Percentiles rank a stretch among this genome's conserved stretches.
Conservation (phyloP, 2,888 invertebrate genomes). For the Agriotes lineatus region DNA sequence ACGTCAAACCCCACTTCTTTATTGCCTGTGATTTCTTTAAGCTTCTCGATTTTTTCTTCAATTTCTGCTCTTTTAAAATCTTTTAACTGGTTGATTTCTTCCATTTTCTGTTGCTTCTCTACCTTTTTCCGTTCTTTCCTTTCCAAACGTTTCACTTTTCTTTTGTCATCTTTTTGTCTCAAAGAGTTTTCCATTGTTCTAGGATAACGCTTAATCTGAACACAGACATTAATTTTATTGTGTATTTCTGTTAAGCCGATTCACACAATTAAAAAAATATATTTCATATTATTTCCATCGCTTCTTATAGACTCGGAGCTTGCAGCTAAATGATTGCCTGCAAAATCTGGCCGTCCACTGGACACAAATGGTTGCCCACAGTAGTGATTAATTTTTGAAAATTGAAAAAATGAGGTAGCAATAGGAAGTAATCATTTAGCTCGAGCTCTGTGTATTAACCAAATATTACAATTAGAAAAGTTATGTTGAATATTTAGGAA, state of each 20-base stretch:
- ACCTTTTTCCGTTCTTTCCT: constrained; percentile 79
- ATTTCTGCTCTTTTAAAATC: constrained; percentile 91
- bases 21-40: constrained; percentile 91
- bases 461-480: too few species aligned
- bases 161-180: constrained; percentile 82
- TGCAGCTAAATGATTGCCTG: too few species aligned
- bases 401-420: too few species aligned
- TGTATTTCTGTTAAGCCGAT: neutral
- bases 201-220: constrained; percentile 89
- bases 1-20: constrained; percentile 76
- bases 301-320: too few species aligned
- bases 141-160: constrained; percentile 84
- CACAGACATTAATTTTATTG: constrained; percentile 38
- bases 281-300: too few species aligned
- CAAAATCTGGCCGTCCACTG: too few species aligned
- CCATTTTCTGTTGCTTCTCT: constrained; percentile 84
- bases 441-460: too few species aligned
- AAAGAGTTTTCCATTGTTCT: constrained; percentile 85
- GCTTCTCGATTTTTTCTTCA: constrained; percentile 85
- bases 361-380: too few species aligned
- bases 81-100: constrained; percentile 89
- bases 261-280: neutral
- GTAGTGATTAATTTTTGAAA: too few species aligned
- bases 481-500: too few species aligned
- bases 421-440: too few species aligned